These are phyloP conservation scores for Eutrigla gurnardus DNA, from an alignment of 2,797 vertebrate genomes.

Conservation along the genomic window DNA sequence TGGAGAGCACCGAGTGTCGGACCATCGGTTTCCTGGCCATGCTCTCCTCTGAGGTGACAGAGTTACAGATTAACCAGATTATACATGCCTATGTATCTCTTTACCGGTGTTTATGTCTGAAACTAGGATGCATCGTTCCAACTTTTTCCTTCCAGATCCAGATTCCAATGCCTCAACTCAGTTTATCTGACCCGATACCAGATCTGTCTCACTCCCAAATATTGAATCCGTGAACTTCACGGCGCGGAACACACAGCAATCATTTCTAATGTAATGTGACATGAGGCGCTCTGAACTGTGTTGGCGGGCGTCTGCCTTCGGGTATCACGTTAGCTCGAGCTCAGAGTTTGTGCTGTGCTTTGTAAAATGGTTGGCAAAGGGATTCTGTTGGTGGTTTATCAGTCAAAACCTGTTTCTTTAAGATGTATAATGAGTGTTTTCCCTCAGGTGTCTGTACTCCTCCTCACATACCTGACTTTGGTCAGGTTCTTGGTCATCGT, in stretches of 20 bases:
- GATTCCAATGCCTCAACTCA: neutral
- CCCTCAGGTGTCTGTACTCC: slow-evolving; percentile 84
- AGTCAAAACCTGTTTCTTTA: neutral
- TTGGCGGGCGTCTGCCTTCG: neutral
- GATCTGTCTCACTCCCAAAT: neutral
- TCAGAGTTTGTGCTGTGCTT: neutral
- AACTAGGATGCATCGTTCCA: too few species aligned
- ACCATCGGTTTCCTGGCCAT: slow-evolving; percentile 87
- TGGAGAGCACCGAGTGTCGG: slow-evolving; percentile 84
- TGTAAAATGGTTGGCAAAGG: neutral
- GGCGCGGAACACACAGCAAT: neutral
- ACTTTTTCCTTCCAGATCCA: neutral
- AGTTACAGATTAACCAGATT: neutral
- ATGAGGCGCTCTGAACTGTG: neutral
- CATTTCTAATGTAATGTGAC: neutral
- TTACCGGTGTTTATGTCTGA: too few species aligned
- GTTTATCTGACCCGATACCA: neutral
- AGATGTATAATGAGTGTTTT: neutral
- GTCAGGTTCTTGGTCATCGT: slow-evolving; percentile 91
- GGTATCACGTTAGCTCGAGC: neutral
- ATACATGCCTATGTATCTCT: too few species aligned
- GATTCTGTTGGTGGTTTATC: neutral
- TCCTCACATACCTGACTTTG: slow-evolving; percentile 89
- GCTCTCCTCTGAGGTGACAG: slow-evolving; percentile 85
- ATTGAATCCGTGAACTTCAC: neutral